Base-by-base conservation (phyloP, 2,797 vertebrate species). In the Acanthis flammea region DNA sequence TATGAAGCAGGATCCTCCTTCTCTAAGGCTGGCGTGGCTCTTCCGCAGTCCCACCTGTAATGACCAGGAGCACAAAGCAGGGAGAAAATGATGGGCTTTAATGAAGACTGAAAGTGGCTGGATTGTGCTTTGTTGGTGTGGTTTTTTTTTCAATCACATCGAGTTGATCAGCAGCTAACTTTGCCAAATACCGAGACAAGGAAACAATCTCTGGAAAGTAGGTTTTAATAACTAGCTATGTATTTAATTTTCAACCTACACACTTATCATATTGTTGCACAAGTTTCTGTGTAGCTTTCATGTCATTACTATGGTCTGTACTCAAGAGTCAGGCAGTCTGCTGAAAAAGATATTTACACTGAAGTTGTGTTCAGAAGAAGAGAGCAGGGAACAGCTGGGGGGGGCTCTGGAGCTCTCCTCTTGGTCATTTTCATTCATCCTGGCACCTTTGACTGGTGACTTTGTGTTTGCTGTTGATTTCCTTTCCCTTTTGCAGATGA, bases 11-110 rank as follows among this genome's bases (percentile, higher is more conserved):
- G 97, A 96, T 18, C 97, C 97, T 27, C 98, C 98, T 61, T 97
- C 92, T 94, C 97, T 98, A 53, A 98, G 98, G 81, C 97, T 98
- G 21, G 98, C 96, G 19, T 98, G 98, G 94, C 98, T 99, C 96
- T 99, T 99, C 98, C 98, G 98, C 72, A 99, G 98, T 63, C 99
- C 99, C 19, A 99, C 99, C 99, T 99, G 78, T 22, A 93, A 88
- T 14, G 22, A 82, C 28, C 24, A 82, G 66, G 37, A 86, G 39
- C 19, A 92, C 62, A 96, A 86, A 86, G 45, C 31, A 65, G 48
- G 73, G 63, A 75, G 45, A 87, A 75, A 87, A 62, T 28, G 58
- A 68, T 22, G n/a, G 4, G 7, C n/a, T 76, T 92, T 68, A 75
- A 84, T 39, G 19, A 21, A 71, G 45, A 37, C 31, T 77, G 42